Percentiles rank a stretch among this genome's conserved stretches.
Conservation (phyloP, 2,797 vertebrate genomes). For the Crypturellus tataupa region DNA sequence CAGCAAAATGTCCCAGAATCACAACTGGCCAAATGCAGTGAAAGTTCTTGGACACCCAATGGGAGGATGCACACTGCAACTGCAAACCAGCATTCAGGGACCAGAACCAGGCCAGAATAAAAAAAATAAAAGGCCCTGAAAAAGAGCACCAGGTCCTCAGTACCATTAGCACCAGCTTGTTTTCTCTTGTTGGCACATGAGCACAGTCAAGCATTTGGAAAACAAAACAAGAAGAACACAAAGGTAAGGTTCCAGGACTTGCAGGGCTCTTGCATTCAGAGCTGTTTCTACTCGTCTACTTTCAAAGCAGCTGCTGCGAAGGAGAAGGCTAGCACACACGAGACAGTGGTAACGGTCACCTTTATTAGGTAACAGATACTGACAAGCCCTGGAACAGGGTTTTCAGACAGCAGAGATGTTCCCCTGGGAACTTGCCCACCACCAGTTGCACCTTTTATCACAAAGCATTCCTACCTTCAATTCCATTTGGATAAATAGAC, state of each 20-base stretch:
- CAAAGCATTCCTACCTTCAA: slow-evolving; percentile 28
- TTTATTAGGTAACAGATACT: slow-evolving; percentile 69
- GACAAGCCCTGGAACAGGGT: slow-evolving; percentile 29
- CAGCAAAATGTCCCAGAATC: background rate
- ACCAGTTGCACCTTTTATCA: slow-evolving; percentile 22
- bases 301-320: background rate
- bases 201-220: too few species aligned
- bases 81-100: background rate
- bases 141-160: background rate
- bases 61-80: background rate
- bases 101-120: too few species aligned
- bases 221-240: too few species aligned
- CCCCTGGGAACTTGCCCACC: slow-evolving; percentile 14
- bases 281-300: background rate
- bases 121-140: background rate
- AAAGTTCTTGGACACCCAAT: background rate
- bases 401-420: slow-evolving; percentile 41
- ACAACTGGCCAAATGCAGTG: background rate
- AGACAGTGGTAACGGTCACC: slow-evolving; percentile 18
- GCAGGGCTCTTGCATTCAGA: accelerated
- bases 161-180: background rate
- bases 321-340: background rate
- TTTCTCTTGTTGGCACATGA: too few species aligned
- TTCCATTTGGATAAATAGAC: slow-evolving; percentile 62
- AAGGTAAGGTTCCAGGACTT: too few species aligned